These are phyloP conservation scores for Meiosimyza platycephala DNA, from an alignment of 2,888 invertebrate genomes.

Conservation along the genomic window DNA sequence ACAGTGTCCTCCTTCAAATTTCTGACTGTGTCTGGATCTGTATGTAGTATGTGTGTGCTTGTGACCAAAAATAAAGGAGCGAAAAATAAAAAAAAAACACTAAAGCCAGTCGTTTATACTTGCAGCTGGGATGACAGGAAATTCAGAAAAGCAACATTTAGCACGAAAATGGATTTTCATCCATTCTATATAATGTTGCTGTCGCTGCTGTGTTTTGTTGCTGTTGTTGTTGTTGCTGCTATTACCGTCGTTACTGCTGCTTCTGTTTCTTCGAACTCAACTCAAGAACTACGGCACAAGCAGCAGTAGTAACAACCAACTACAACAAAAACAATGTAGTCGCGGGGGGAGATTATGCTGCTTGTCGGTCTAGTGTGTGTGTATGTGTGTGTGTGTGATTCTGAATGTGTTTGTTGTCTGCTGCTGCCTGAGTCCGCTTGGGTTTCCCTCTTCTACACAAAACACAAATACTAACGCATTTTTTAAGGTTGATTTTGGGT, in stretches of 20 bases:
- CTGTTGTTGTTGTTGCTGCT: conserved; percentile 11
- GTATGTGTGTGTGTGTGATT: conserved; percentile 17
- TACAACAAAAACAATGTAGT: conserved; percentile 9
- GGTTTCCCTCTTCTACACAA: conserved; percentile 1
- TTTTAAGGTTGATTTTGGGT: conserved; percentile 10
- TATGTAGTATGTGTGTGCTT: too few relatives aligned
- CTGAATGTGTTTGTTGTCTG: conserved; percentile 24
- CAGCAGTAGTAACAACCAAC: conserved; percentile 3
- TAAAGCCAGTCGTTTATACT: too few relatives aligned
- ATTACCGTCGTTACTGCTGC: background rate
- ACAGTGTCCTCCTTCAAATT: too few relatives aligned
- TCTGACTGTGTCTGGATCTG: too few relatives aligned
- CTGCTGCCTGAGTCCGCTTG: conserved; percentile 17
- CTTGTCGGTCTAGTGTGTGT: conserved; percentile 1
- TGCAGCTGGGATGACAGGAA: conserved; percentile 33
- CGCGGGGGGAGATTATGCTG: conserved; percentile 20
- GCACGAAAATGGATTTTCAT: conserved; percentile 26
- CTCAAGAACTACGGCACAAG: background rate
- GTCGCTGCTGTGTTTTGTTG: background rate
- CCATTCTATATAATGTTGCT: conserved; percentile 1
- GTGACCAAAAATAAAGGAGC: background rate
- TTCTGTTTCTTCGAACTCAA: background rate
- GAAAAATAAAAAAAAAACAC: background rate
- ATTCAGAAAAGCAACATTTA: conserved; percentile 7
- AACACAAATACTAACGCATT: too few relatives aligned